phyloP scores from a whole-genome alignment of 2,797 vertebrate genomes.

The Malacoctenus gilli region DNA sequence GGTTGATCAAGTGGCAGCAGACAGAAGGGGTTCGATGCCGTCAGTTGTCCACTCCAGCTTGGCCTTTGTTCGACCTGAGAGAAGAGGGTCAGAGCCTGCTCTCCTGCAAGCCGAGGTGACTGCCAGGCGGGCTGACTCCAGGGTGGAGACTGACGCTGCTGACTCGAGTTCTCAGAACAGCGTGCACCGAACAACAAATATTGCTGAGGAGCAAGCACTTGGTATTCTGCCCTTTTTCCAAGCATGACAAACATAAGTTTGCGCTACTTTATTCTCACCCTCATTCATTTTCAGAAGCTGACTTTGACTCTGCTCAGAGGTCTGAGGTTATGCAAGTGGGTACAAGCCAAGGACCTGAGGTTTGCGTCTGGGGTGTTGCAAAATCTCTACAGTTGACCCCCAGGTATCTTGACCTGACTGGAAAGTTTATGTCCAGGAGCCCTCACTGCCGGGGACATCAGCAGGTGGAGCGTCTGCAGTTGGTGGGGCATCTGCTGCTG shows the following conservation, averaged over 20 bases:
- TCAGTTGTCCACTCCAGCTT: conserved; percentile 34
- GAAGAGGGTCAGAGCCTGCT: conserved; percentile 72
- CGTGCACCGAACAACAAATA: conserved; percentile 23
- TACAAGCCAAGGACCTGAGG: conserved; percentile 33
- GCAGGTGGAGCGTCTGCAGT: conserved; percentile 47
- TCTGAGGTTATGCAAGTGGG: conserved; percentile 35
- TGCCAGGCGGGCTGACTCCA: conserved; percentile 26
- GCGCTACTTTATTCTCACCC: no score
- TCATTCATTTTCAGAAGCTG: conserved; percentile 22
- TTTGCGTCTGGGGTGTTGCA: conserved; percentile 27
- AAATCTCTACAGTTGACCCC: no score
- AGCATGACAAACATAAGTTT: no score
- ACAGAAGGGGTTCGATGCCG: conserved; percentile 59
- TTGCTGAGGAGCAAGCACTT: conserved; percentile 64
- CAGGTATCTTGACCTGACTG: neutral
- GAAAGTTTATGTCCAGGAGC: conserved; percentile 40
- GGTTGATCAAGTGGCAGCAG: conserved; percentile 21
- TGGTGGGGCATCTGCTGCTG: conserved; percentile 35
- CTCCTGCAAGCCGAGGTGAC: conserved; percentile 27
- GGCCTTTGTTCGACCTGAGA: conserved; percentile 11
- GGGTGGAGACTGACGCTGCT: conserved; percentile 13
- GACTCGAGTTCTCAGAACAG: conserved; percentile 10
- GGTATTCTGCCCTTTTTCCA: conserved; percentile 43
- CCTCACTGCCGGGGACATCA: conserved; percentile 19
- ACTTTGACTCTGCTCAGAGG: neutral